Evolutionary conservation across 2,888 invertebrate species (phyloP).

Genomic region (Parascotia fuliginaria): DNA sequence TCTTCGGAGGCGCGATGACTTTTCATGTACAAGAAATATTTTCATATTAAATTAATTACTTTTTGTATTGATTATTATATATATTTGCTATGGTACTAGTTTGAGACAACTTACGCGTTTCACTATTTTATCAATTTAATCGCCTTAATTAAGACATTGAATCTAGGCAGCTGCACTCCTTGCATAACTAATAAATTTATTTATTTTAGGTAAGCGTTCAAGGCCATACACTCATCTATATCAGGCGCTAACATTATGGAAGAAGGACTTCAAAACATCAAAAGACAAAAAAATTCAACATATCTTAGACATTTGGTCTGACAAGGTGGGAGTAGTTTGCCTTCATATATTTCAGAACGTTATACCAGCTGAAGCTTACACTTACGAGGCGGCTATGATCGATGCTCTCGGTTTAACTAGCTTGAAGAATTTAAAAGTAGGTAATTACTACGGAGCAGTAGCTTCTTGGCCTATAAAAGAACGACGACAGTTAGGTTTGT

Average conservation of each 20-base stretch:
- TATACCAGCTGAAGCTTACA: conserved; percentile 96
- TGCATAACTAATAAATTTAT: no score
- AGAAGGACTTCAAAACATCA: conserved; percentile 73
- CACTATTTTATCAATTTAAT: no score
- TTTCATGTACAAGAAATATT: no score
- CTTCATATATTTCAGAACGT: conserved; percentile 96
- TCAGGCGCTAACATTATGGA: conserved; percentile 91
- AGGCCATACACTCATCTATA: conserved; percentile 96
- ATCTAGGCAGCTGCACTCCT: no score
- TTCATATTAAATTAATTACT: no score
- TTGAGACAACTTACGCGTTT: no score
- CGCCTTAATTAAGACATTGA: no score
- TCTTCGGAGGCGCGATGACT: no score
- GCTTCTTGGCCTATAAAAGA: conserved; percentile 90
- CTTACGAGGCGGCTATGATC: conserved; percentile 97
- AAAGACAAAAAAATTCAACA: conserved; percentile 88
- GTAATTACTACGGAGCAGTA: conserved; percentile 93
- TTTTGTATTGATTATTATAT: no score
- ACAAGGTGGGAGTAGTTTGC: conserved; percentile 94
- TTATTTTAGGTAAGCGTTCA: conserved; percentile 87
- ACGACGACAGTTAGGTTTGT: conserved; percentile 90
- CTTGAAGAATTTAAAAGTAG: conserved; percentile 91
- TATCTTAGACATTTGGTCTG: conserved; percentile 95
- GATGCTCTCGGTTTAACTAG: conserved; percentile 92
- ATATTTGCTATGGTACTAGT: no score